Base-by-base conservation (phyloP, 2,888 invertebrate species). In the Melitaea athalia region DNA sequence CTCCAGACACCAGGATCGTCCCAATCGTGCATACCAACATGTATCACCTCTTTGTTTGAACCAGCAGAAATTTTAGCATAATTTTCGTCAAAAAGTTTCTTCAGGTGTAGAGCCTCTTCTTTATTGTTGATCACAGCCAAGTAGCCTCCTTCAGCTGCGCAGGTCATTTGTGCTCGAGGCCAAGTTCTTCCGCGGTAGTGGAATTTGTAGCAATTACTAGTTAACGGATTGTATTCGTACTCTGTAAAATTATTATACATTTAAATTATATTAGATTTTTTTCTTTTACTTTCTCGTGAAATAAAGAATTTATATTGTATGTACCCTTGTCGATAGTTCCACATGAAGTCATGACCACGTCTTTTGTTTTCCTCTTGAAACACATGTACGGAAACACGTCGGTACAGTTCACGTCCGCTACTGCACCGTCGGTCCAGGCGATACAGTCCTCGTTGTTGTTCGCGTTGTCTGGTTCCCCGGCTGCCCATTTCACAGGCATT, bases 191-290 rank as follows among this genome's bases (percentile, higher is more conserved):
- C 74, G 5, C 66, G 31, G 0, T 45, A 65, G 66, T 77, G 77
- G 55, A 76, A 76, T 70, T 77, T 77, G 70, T 76, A 77, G 53
- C 77, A 77, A 31, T 70, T 75, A 31, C 74, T 74, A 1, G 76
- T 75, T 6, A 67, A 57, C 11, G 38, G 3, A 3, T 74, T 71
- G 8, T 72, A 47, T 33, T 63, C 61, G 63, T 68, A 76, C 45
- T 45, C 76, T 74, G 62, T 10, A 66, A 64, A 15, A 3, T 15
- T 15, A 33, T n/a, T 5, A 45, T n/a, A n/a, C n/a, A n/a, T n/a
- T n/a, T n/a, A n/a, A n/a, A n/a, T n/a, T n/a, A n/a, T n/a, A n/a
- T n/a, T n/a, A 12, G 4, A 10, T 47, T 47, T 47, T 47, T 47
- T n/a, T 47, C 12, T 47, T 47, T n/a, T n/a, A 12, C n/a, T 47